Percentiles rank a stretch among this genome's conserved stretches.
phyloP scores from a whole-genome alignment of 1,140 invertebrate genomes.

The Scylla paramamosain region DNA sequence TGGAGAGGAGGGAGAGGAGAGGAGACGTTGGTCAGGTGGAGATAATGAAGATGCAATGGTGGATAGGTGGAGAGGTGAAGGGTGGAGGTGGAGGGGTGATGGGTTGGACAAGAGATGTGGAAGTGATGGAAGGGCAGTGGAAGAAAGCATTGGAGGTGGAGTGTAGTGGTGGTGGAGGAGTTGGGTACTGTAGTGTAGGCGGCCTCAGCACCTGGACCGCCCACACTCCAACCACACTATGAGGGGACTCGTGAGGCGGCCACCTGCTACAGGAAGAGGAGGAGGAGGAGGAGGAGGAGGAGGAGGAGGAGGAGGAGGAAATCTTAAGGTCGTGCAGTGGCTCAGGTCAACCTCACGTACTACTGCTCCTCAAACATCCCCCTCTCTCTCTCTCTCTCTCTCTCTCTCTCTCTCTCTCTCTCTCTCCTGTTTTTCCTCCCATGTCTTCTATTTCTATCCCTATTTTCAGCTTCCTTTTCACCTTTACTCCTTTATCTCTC shows the following conservation, averaged over 20 bases:
- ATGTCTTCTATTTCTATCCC: not conserved
- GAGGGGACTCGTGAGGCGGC: not conserved
- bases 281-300: not conserved
- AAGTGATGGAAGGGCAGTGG: not conserved
- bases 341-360: slow-evolving; percentile 21
- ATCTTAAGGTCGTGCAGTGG: slow-evolving; percentile 11
- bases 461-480: not conserved
- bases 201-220: no score
- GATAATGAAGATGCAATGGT: not conserved
- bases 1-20: not conserved
- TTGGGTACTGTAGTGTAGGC: no score
- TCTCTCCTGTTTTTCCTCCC: slow-evolving; percentile 8
- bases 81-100: not conserved
- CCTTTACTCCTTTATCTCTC: not conserved
- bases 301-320: not conserved
- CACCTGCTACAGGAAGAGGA: not conserved
- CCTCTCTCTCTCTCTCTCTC: slow-evolving; percentile 48
- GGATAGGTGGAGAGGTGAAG: not conserved
- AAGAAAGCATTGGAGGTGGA: not conserved
- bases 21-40: not conserved
- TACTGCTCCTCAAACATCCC: not conserved
- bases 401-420: slow-evolving; percentile 53
- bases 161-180: not conserved
- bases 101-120: not conserved
- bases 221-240: no score